Base-by-base conservation (phyloP, 2,113 vertebrate species). In the Micronycteris hirsuta region DNA sequence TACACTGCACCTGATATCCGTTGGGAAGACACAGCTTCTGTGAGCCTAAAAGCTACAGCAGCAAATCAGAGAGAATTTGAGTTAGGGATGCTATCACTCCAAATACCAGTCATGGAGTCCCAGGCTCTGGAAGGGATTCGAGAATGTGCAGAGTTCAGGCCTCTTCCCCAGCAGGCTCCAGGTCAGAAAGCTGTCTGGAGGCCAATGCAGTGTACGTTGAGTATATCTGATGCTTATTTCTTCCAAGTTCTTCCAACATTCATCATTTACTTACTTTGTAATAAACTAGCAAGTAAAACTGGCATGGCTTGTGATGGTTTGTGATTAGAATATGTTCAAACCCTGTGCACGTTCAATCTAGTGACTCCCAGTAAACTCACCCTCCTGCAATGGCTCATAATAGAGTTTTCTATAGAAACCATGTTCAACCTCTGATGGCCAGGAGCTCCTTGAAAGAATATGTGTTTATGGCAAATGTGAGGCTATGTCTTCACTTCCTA, bases 41-140 rank as follows among this genome's bases (percentile, higher is more conserved):
- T 12, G 38, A 95, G 93, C 87, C 80, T 86, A 43, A 54, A 91
- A 81, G 87, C 76, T 43, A 94, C 63, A 91, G 88, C 95, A 96
- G 97, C 97, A 97, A 97, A 97, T 93, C 78, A 76, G 93, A 94
- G 92, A 94, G 94, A 83, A 94, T 89, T 67, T 77, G 47, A 95
- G 63, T 94, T 87, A 96, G 86, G 93, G 63, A 87, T 76, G 83
- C 56, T 96, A 77, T 94, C 95, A 77, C n/a, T 94, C 52, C 94
- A 85, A 96, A 97, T 86, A 97, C 93, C 96, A 95, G 97, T 97
- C 97, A 94, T 95, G 97, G 97, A 97, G 52, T 96, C 38, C 11
- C 31, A 41, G 70, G 68, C 71, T 92, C 58, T 82, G 95, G 97
- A 97, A 97, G 96, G 97, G 96, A 98, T 84, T 63, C 0, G 33